phyloP scores from a whole-genome alignment of 1,140 invertebrate species.

The Neodiprion fabricii region DNA sequence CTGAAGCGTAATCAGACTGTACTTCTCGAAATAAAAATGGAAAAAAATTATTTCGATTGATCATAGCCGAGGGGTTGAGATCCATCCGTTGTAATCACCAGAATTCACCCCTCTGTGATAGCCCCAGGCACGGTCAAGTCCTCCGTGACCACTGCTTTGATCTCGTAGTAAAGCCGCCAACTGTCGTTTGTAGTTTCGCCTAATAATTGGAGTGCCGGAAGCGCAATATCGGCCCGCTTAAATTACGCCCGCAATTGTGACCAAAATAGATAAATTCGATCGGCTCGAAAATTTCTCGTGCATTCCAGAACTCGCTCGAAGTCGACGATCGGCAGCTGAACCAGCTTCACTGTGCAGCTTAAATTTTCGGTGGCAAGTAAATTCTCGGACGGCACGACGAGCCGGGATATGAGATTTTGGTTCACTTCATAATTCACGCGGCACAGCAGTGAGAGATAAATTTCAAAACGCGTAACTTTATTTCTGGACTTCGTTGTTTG shows the following conservation, averaged over 20 bases:
- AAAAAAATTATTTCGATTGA: conserved; percentile 3
- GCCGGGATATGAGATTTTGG: too few species aligned
- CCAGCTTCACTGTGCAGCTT: too few species aligned
- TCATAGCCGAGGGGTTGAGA: neutral
- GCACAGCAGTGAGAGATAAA: too few species aligned
- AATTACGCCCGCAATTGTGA: neutral
- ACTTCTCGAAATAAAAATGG: neutral
- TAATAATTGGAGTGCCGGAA: neutral
- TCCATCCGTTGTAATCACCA: neutral
- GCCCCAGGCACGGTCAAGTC: neutral
- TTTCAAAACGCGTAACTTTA: too few species aligned
- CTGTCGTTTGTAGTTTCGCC: neutral
- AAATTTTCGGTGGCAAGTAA: too few species aligned
- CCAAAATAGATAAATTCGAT: too few species aligned
- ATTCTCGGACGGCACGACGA: too few species aligned
- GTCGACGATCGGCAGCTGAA: too few species aligned
- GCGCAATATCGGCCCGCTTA: neutral
- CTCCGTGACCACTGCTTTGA: neutral
- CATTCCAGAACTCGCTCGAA: too few species aligned
- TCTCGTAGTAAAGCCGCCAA: neutral
- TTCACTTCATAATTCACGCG: too few species aligned
- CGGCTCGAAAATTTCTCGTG: too few species aligned
- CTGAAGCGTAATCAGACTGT: neutral
- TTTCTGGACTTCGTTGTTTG: too few species aligned
- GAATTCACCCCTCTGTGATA: neutral